Conservation (phyloP, 2,888 invertebrate genomes). For the Elgonia sp. region DNA sequence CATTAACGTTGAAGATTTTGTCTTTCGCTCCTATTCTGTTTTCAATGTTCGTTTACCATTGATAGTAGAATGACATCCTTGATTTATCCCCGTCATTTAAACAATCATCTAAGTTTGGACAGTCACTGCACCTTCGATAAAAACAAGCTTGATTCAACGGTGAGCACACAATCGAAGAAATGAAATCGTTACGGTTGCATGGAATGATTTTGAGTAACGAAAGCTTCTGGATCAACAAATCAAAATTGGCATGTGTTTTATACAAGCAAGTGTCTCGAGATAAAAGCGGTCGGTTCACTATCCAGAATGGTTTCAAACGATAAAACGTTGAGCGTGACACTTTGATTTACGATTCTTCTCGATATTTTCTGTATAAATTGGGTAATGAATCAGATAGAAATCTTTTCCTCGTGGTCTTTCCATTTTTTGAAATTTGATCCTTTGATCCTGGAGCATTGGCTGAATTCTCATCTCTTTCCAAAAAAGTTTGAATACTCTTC, state of each 20-base stretch:
- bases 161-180: constrained; percentile 36
- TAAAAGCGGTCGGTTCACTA: constrained; percentile 46
- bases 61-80: constrained; percentile 41
- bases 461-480: constrained; percentile 69
- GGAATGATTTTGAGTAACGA: constrained; percentile 42
- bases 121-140: constrained; percentile 14
- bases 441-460: no score
- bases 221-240: constrained; percentile 35
- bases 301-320: constrained; percentile 64
- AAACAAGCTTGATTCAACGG: constrained; percentile 28
- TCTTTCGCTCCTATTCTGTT: constrained; percentile 50
- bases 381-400: constrained; percentile 55
- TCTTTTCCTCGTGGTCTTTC: constrained; percentile 47
- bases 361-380: constrained; percentile 64
- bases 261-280: constrained; percentile 65
- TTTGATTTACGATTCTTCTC: constrained; percentile 47
- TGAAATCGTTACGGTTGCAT: constrained; percentile 36
- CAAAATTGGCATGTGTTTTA: constrained; percentile 47
- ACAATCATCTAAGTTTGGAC: constrained; percentile 31
- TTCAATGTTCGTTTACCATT: constrained; percentile 50
- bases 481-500: constrained; percentile 53
- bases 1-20: constrained; percentile 33
- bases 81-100: not conserved
- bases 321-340: constrained; percentile 64
- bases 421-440: constrained; percentile 53